phyloP scores from a whole-genome alignment of 2,888 invertebrate genomes.

The Limenitis camilla region DNA sequence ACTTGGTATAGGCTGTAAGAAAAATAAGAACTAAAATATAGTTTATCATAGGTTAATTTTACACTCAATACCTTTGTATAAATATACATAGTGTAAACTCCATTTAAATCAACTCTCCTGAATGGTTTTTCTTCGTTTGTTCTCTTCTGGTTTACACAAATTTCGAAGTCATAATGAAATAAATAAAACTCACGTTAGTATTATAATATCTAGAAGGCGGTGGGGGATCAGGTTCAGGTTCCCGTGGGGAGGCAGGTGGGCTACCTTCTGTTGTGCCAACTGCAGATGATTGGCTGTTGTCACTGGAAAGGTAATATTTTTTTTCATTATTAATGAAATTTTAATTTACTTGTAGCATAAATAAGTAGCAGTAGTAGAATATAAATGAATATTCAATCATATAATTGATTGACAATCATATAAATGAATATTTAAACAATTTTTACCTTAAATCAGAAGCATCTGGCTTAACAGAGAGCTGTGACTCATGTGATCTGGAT shows the following conservation, averaged over 20 bases:
- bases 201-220: constrained; percentile 34
- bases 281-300: constrained; percentile 61
- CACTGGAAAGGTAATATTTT: constrained; percentile 35
- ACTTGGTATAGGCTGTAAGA: constrained; percentile 9
- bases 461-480: constrained; percentile 78
- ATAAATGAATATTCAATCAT: background rate
- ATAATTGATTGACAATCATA: too few relatives aligned
- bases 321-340: too few relatives aligned
- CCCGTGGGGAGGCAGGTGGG: constrained; percentile 40
- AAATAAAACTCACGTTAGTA: constrained; percentile 38
- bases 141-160: too few relatives aligned
- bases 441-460: constrained; percentile 53
- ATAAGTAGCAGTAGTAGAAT: too few relatives aligned
- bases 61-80: too few relatives aligned
- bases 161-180: background rate
- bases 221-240: constrained; percentile 23
- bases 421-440: background rate
- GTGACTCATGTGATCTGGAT: constrained; percentile 94
- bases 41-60: too few relatives aligned
- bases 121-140: too few relatives aligned
- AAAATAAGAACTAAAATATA: background rate
- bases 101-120: background rate
- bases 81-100: too few relatives aligned
- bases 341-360: too few relatives aligned
- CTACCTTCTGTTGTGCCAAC: constrained; percentile 35